These are phyloP conservation scores for Plutomurus gul DNA, from an alignment of 1,140 invertebrate genomes.

Conservation along the genomic window DNA sequence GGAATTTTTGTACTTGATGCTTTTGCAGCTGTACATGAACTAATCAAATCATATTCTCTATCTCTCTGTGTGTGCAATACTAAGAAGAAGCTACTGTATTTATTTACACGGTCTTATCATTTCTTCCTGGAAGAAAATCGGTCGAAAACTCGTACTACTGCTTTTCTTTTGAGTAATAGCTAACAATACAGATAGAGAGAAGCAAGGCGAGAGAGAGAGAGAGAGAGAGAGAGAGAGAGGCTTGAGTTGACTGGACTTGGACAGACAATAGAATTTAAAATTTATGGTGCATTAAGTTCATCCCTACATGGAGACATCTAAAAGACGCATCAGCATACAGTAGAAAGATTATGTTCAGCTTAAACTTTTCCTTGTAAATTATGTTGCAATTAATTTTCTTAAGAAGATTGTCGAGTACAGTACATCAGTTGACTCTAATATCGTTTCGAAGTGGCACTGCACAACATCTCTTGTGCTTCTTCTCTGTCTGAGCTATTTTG, in stretches of 20 bases:
- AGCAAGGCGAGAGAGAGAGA: not conserved
- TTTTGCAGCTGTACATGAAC: too few species aligned
- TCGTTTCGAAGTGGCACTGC: too few species aligned
- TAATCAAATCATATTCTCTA: too few species aligned
- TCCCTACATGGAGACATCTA: not conserved
- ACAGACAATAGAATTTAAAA: not conserved
- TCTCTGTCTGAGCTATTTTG: not conserved
- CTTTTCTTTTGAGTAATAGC: constrained; percentile 14
- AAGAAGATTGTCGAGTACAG: constrained; percentile 12
- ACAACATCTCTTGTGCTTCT: not conserved
- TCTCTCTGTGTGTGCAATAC: too few species aligned
- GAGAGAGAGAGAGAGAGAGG: too few species aligned
- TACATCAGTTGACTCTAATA: too few species aligned
- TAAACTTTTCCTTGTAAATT: not conserved
- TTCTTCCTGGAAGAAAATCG: constrained; percentile 3
- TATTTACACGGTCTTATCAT: too few species aligned
- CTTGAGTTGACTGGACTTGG: not conserved
- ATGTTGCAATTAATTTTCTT: constrained; percentile 9
- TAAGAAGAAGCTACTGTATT: too few species aligned
- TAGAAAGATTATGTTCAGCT: not conserved
- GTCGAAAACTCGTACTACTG: constrained; percentile 9
- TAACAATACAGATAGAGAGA: not conserved
- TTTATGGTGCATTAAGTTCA: constrained; percentile 5
- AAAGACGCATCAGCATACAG: not conserved
- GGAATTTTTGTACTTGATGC: too few species aligned